These are phyloP conservation scores for Rhinoraja longicauda DNA, from an alignment of 2,797 vertebrate species.

Conservation along the genomic window DNA sequence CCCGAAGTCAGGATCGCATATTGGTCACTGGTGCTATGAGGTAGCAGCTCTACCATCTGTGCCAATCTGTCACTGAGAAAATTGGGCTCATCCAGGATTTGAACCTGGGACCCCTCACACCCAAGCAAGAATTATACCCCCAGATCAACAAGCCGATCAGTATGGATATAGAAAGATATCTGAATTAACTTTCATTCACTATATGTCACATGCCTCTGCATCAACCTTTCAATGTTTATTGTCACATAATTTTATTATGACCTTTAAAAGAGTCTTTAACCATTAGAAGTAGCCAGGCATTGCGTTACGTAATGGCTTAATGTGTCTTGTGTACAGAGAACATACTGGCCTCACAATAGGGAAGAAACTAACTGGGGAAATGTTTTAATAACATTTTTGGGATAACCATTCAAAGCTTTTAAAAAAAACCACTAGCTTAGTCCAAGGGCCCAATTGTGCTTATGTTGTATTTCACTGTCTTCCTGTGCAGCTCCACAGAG, in stretches of 20 bases:
- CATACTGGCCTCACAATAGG: neutral
- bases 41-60: too few relatives aligned
- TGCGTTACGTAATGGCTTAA: neutral
- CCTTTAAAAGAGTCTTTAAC: neutral
- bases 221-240: neutral
- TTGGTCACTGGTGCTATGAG: too few relatives aligned
- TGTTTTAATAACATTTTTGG: neutral
- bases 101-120: too few relatives aligned
- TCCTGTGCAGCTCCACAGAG: constrained; percentile 70
- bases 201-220: neutral
- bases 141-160: too few relatives aligned
- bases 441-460: constrained; percentile 10
- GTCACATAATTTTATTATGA: neutral
- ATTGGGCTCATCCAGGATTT: too few relatives aligned
- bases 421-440: neutral
- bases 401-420: neutral
- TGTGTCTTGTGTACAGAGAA: neutral
- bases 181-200: neutral
- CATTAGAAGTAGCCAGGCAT: neutral
- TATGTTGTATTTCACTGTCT: constrained; percentile 38
- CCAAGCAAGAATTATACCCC: too few relatives aligned
- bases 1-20: too few relatives aligned
- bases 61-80: too few relatives aligned
- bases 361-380: neutral
- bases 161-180: neutral